Percentiles rank a stretch among this genome's conserved stretches.
Conservation (phyloP, 2,888 invertebrate genomes). For the Pterobdella sp. region DNA sequence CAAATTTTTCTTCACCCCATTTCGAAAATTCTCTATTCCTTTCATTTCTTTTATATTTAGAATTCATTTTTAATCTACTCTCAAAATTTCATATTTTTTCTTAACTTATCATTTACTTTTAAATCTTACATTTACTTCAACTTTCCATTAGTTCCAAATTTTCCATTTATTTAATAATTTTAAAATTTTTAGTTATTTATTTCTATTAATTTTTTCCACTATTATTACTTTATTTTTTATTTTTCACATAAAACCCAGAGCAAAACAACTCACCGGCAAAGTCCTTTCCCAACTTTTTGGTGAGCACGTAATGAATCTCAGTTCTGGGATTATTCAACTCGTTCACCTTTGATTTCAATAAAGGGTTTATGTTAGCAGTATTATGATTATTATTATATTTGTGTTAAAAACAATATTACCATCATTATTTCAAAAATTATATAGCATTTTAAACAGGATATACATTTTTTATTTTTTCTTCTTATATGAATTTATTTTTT, state of each 20-base stretch:
- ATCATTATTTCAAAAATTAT: too few species aligned
- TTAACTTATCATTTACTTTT: neutral
- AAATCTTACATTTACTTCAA: neutral
- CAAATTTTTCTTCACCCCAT: neutral
- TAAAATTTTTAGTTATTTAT: slow-evolving; percentile 9
- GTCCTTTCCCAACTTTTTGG: slow-evolving; percentile 10
- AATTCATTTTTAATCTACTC: neutral
- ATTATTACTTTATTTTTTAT: neutral
- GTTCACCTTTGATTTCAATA: slow-evolving; percentile 14
- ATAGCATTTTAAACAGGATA: too few species aligned
- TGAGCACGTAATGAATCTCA: slow-evolving; percentile 12
- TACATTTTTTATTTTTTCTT: too few species aligned
- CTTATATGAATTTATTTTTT: too few species aligned
- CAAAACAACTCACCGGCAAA: slow-evolving; percentile 20
- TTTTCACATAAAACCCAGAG: neutral
- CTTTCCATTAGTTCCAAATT: neutral
- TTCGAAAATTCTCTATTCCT: neutral
- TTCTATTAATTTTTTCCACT: neutral
- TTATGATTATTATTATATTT: too few species aligned
- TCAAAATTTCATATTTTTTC: neutral
- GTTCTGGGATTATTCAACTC: neutral
- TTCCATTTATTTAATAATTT: neutral
- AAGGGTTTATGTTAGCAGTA: too few species aligned
- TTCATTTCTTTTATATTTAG: neutral
- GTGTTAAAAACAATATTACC: too few species aligned